Evolutionary conservation across 1,140 invertebrate genomes (phyloP).

Genomic region (Aethina tumida): DNA sequence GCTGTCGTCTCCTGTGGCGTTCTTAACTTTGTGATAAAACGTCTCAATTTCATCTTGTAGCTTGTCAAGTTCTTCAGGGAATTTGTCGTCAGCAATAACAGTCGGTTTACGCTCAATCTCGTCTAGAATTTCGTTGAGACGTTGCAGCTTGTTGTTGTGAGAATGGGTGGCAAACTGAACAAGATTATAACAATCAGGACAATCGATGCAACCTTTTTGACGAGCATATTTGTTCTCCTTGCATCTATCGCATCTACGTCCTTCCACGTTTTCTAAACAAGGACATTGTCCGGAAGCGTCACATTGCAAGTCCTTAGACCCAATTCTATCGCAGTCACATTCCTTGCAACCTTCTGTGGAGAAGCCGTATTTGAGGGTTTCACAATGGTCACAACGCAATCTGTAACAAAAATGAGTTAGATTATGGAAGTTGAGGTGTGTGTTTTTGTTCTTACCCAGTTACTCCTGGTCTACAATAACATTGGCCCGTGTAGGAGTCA

Average conservation of each 20-base stretch:
- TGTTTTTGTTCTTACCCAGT: constrained; percentile 51
- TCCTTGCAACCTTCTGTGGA: constrained; percentile 71
- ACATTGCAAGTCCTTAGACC: constrained; percentile 76
- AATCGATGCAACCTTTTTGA: constrained; percentile 77
- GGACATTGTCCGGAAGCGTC: constrained; percentile 75
- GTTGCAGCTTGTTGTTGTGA: constrained; percentile 61
- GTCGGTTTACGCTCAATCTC: constrained; percentile 36
- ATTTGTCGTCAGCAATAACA: constrained; percentile 59
- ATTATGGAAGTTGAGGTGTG: background rate
- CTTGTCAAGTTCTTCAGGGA: constrained; percentile 59
- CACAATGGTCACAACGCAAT: constrained; percentile 73
- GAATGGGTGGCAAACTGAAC: constrained; percentile 76
- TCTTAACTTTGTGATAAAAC: constrained; percentile 26
- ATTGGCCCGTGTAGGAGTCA: constrained; percentile 71
- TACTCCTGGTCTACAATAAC: constrained; percentile 75
- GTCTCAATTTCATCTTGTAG: constrained; percentile 64
- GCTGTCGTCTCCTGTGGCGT: constrained; percentile 36
- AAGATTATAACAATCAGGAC: constrained; percentile 87
- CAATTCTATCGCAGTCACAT: constrained; percentile 83
- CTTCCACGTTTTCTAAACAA: constrained; percentile 86
- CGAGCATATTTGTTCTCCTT: constrained; percentile 87
- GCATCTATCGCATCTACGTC: constrained; percentile 81
- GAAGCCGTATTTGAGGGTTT: constrained; percentile 82
- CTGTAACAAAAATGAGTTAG: constrained; percentile 30
- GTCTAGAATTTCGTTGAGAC: constrained; percentile 40